These are phyloP conservation scores for Panzeria rudis DNA, from an alignment of 2,888 invertebrate genomes.

Conservation along the genomic window DNA sequence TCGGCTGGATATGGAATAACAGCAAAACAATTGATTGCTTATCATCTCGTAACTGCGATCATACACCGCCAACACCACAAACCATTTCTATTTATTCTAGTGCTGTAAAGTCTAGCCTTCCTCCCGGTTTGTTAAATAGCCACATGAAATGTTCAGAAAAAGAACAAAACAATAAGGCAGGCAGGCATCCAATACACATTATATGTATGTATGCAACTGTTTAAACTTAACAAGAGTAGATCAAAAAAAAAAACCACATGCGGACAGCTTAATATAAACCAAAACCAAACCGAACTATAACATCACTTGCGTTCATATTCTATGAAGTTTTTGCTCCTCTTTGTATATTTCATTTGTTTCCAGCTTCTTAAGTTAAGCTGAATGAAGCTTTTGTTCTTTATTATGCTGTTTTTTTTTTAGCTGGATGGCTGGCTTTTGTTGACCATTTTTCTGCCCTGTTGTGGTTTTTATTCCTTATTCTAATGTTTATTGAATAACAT, in stretches of 20 bases:
- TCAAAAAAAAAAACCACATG: constrained; percentile 69
- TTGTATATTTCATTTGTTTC: constrained; percentile 31
- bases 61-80: no score
- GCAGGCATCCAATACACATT: constrained; percentile 5
- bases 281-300: constrained; percentile 1
- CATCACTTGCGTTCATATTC: constrained; percentile 5
- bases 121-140: no score
- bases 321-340: constrained; percentile 14
- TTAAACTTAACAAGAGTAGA: constrained; percentile 74
- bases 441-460: not conserved
- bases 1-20: constrained; percentile 18
- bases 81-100: constrained; percentile 1
- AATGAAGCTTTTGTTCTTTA: constrained; percentile 59
- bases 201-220: constrained; percentile 68
- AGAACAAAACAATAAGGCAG: constrained; percentile 2
- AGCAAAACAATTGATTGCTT: constrained; percentile 69
- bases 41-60: constrained; percentile 44
- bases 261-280: constrained; percentile 75
- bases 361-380: constrained; percentile 42
- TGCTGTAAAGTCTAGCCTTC: constrained; percentile 16
- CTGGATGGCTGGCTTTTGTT: not conserved
- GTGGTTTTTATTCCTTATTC: constrained; percentile 39
- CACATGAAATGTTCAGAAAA: not conserved
- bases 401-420: constrained; percentile 48
- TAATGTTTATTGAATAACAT: constrained; percentile 68